Conservation (phyloP, 2,113 vertebrate genomes). For the Garra rufa region DNA sequence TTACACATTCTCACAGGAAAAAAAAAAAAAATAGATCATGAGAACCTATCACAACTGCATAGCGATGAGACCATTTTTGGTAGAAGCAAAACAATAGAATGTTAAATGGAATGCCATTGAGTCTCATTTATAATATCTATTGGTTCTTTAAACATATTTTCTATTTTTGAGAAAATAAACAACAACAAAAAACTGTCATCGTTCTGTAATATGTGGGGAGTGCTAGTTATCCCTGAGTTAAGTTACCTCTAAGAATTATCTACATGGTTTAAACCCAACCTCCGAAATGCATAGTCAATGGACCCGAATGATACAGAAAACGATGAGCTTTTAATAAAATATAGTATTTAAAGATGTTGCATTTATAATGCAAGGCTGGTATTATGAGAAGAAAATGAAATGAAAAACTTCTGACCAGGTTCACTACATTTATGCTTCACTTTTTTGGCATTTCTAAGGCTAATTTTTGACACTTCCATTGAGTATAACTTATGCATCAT, state of each 20-base stretch:
- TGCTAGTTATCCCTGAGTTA: conserved; percentile 3
- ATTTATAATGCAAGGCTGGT: conserved; percentile 13
- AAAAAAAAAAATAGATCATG: conserved; percentile 65
- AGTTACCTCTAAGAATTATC: background rate
- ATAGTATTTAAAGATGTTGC: background rate
- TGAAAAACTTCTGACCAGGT: background rate
- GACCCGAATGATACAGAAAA: background rate
- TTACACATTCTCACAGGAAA: conserved; percentile 77
- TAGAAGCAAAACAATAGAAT: background rate
- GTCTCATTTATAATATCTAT: background rate
- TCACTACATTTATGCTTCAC: conserved; percentile 15
- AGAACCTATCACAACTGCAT: background rate
- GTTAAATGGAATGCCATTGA: conserved; percentile 23
- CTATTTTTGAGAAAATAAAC: background rate
- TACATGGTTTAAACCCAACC: background rate
- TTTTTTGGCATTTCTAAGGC: conserved; percentile 20
- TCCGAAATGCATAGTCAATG: background rate
- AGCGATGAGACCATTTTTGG: conserved; percentile 1
- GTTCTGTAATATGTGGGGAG: background rate
- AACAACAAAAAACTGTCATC: background rate
- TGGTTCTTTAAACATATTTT: background rate
- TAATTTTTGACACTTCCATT: background rate
- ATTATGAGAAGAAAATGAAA: background rate
- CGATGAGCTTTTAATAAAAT: background rate
- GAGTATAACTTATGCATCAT: background rate